phyloP scores from a whole-genome alignment of 2,113 vertebrate species.

The Dascyllus trimaculatus region DNA sequence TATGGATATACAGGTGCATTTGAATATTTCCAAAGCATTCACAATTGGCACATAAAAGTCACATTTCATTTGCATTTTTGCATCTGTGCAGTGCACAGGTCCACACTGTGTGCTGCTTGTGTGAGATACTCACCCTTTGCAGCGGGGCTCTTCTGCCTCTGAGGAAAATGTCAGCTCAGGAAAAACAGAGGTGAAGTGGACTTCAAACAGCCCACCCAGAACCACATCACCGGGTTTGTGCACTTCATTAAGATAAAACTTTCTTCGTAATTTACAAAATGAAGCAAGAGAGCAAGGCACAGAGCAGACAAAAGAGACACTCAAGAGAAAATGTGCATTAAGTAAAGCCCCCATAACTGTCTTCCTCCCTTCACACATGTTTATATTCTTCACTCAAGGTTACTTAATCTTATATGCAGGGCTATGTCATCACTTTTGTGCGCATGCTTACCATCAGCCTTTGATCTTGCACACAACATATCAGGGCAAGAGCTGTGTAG shows the following conservation, averaged over 20 bases:
- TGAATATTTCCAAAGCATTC: too few species aligned
- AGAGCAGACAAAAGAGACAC: not conserved
- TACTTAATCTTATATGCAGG: not conserved
- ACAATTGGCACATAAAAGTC: too few species aligned
- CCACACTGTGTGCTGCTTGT: not conserved
- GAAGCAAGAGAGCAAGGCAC: not conserved
- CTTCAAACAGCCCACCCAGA: conserved; percentile 74
- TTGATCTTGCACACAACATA: too few species aligned
- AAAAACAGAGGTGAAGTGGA: conserved; percentile 59
- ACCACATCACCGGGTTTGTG: conserved; percentile 61
- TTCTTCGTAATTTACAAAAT: conserved; percentile 50
- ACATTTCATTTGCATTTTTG: too few species aligned
- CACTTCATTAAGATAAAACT: conserved; percentile 64
- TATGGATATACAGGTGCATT: too few species aligned
- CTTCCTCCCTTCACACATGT: too few species aligned
- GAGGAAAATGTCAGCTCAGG: conserved; percentile 64
- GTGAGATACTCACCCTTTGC: conserved; percentile 66
- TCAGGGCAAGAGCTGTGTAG: too few species aligned
- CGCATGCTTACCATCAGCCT: too few species aligned
- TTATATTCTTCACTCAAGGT: not conserved
- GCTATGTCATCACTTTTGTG: too few species aligned
- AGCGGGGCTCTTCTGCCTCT: conserved; percentile 62
- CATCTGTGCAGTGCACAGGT: too few species aligned
- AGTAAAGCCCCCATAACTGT: not conserved
- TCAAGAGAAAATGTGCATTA: not conserved